Evolutionary conservation across 2,888 invertebrate species (phyloP), one percentile per base, ranked within the genome.

Genomic region (Monochamus alternatus): DNA sequence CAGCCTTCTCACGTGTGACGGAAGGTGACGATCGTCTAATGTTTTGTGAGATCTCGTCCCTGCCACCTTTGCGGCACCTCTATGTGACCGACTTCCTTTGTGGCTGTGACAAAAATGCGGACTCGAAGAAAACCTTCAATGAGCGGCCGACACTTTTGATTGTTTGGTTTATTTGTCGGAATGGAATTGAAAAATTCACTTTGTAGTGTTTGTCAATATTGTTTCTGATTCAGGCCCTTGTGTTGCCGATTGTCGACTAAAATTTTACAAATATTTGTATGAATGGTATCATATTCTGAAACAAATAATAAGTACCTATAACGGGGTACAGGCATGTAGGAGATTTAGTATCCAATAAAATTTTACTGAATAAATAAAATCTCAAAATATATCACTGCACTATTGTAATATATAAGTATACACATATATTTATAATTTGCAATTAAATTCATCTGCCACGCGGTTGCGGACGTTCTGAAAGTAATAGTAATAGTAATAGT

Each of bases 1-100:
- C 79, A 75, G 78, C 62, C 76, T 75, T 76, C 78, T 83, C 82
- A 80, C 84, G 79, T 82, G 82, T 82, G 78, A 73, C 75, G 80
- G 81, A 81, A 84, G 84, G 83, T 83, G 83, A 82, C 83, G 83
- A 80, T 77, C 81, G 80, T 79, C 81, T 82, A 81, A 84, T 81
- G 81, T 83, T 82, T 82, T 80, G 51, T 66, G 55, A 31, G 60
- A 31, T 51, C 30, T 77, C 76, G 81, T 81, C 84, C 84, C 83
- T 84, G 82, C 83, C 83, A 82, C 81, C 84, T 84, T 82, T 82
- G 76, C 71, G 75, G 74, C 44, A 43, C 60, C 47, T 60, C 59
- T 47, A 62, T 55, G 43, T 44, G 55, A 32, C 69, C 69, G 69
- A 69, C 60, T 69, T 69, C 60, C 60, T 47, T 69, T 69, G 69